Evolutionary conservation across 2,888 invertebrate genomes (phyloP), one percentile per base, ranked within the genome.

Genomic region (Caenorhabditis angaria): DNA sequence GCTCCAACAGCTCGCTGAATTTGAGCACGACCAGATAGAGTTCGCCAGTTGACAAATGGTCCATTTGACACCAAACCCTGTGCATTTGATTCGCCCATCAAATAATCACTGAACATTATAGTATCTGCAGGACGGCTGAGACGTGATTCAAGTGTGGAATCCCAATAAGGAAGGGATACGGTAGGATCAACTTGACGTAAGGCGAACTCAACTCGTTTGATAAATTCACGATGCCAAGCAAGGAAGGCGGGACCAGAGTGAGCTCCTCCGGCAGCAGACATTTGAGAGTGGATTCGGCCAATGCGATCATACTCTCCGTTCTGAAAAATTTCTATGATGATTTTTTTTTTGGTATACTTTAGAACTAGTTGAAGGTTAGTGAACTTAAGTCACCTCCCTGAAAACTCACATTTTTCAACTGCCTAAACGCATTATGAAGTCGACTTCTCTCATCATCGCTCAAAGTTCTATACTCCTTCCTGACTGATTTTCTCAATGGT

Each of bases 401-500:
- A 5, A 10, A 20, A 22, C 28, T 56, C 18, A 74, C 77, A 64
- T 77, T 70, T 54, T 79, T 79, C 18, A 79, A 57, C 14, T 62
- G 61, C 22, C 64, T 50, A 48, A 77, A 70, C 20, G 79, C 76
- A 24, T 59, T 64, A 61, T 77, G 70, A 57, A 75, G 65, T 57
- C 81, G 55, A 35, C 76, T 67, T 41, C 86, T 71, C 69, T 86
- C 86, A 57, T 86, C 82, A 61, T 86, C 86, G 6, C 78, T 83
- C 76, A 86, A 73, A 74, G 78, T 80, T 60, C 86, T 65, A 76
- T 85, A 86, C 71, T 85, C 78, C 56, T 82, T 81, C 35, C 83
- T 41, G 10, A 70, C 28, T 2, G 79, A 78, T 61, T 79, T 80
- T 56, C 65, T 61, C 54, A 78, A 65, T 56, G 71, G 71, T 54